These are phyloP conservation scores for Ochlodes sylvanus DNA, from an alignment of 2,888 invertebrate species.

Conservation along the genomic window DNA sequence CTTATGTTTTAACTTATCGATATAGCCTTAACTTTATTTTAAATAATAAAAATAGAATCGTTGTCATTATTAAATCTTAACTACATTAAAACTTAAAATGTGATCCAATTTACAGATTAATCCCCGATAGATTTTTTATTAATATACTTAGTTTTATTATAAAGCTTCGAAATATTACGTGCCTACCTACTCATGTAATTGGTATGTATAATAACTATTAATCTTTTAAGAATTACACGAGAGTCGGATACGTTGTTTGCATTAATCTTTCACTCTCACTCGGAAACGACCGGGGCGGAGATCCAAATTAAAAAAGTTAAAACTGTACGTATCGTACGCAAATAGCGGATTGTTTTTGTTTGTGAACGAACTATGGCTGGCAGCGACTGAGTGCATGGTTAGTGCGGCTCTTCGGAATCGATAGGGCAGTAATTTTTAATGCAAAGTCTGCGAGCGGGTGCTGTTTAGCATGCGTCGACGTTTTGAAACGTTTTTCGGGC, in stretches of 20 bases:
- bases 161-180: no score
- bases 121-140: no score
- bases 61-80: no score
- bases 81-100: no score
- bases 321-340: slow-evolving; percentile 48
- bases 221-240: not conserved
- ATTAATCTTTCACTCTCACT: slow-evolving; percentile 31
- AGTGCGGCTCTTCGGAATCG: slow-evolving; percentile 21
- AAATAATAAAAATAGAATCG: no score
- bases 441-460: slow-evolving; percentile 25
- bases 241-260: slow-evolving; percentile 26
- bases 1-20: no score
- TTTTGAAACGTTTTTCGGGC: slow-evolving; percentile 21
- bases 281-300: slow-evolving; percentile 45
- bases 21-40: no score
- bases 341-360: slow-evolving; percentile 43
- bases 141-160: no score
- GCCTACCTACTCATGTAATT: no score
- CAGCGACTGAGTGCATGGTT: slow-evolving; percentile 1
- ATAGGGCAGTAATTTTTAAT: slow-evolving; percentile 33
- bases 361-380: slow-evolving; percentile 38
- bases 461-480: slow-evolving; percentile 20
- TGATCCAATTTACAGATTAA: no score
- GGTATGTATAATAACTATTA: not conserved
- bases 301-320: slow-evolving; percentile 77